These are phyloP conservation scores for Lagocephalus sceleratus DNA, from an alignment of 2,797 vertebrate species.

Conservation along the genomic window DNA sequence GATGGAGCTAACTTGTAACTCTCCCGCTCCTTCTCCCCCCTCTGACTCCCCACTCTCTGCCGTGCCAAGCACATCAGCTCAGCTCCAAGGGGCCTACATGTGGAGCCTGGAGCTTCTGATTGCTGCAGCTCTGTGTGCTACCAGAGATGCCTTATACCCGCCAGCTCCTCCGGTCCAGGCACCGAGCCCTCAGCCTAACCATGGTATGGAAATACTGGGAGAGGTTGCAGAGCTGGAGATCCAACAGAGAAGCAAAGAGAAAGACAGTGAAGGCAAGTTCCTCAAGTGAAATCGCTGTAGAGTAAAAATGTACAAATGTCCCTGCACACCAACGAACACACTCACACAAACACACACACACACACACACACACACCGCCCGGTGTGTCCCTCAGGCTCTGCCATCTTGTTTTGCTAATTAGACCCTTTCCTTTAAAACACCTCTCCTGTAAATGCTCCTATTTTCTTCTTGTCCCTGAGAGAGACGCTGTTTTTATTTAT, in stretches of 20 bases:
- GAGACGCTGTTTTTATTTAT: slow-evolving; percentile 81
- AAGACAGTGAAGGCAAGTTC: slow-evolving; percentile 43
- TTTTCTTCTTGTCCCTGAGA: slow-evolving; percentile 70
- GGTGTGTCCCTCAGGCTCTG: slow-evolving; percentile 64
- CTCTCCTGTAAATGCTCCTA: slow-evolving; percentile 74
- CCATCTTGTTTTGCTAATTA: slow-evolving; percentile 80
- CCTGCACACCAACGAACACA: slow-evolving; percentile 42
- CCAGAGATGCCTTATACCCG: slow-evolving; percentile 69
- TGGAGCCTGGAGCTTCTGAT: slow-evolving; percentile 89
- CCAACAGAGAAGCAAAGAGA: slow-evolving; percentile 66
- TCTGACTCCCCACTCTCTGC: slow-evolving; percentile 2
- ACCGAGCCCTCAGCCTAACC: slow-evolving; percentile 52
- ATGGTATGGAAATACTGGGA: slow-evolving; percentile 90
- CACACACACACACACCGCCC: slow-evolving; percentile 27
- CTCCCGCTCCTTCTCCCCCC: slow-evolving; percentile 17
- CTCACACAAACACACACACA: slow-evolving; percentile 29
- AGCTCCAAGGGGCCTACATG: slow-evolving; percentile 68
- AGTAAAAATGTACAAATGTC: slow-evolving; percentile 20
- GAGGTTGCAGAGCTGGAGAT: slow-evolving; percentile 89
- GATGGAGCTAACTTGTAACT: slow-evolving; percentile 18
- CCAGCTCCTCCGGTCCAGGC: slow-evolving; percentile 40
- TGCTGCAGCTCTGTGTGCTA: slow-evolving; percentile 82
- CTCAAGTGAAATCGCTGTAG: neutral
- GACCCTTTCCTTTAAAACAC: slow-evolving; percentile 78
- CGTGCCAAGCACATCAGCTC: slow-evolving; percentile 20